Percentiles rank a stretch among this genome's conserved stretches.
Evolutionary conservation across 2,113 vertebrate genomes (phyloP).

Genomic region (Lepus europaeus): DNA sequence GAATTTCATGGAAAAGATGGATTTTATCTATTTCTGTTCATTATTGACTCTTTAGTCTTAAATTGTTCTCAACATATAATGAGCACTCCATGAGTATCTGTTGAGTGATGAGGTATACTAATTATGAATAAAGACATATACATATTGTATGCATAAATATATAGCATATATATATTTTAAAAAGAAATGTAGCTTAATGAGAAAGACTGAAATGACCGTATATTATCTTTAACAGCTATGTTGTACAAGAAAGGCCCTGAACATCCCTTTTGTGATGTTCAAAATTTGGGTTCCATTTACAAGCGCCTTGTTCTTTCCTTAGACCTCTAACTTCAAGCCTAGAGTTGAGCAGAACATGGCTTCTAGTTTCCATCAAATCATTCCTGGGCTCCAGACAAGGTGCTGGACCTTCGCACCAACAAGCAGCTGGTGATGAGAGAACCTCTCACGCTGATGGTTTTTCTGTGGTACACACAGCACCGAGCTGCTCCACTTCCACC

Average conservation of each 20-base stretch:
- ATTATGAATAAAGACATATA: too few relatives aligned
- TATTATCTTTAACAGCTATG: neutral
- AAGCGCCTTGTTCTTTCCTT: neutral
- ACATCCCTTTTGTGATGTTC: neutral
- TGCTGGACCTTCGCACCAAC: neutral
- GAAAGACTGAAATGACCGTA: neutral
- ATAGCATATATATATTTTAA: too few relatives aligned
- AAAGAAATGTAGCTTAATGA: neutral
- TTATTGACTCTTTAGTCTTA: neutral
- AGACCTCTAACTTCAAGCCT: neutral
- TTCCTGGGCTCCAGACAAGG: neutral
- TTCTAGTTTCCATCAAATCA: neutral
- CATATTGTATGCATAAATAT: too few relatives aligned
- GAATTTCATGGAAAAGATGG: neutral
- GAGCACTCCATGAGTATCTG: too few relatives aligned
- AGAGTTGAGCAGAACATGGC: neutral
- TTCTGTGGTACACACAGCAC: too few relatives aligned
- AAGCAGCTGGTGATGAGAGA: neutral
- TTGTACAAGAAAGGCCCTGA: neutral
- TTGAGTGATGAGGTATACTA: too few relatives aligned
- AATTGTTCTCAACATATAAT: too few relatives aligned
- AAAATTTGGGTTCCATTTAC: neutral
- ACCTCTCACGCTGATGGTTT: too few relatives aligned
- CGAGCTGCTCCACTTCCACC: too few relatives aligned
- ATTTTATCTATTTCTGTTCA: slow-evolving; percentile 5